These are phyloP conservation scores for Gortyna flavago DNA, from an alignment of 2,888 invertebrate species.

Conservation along the genomic window DNA sequence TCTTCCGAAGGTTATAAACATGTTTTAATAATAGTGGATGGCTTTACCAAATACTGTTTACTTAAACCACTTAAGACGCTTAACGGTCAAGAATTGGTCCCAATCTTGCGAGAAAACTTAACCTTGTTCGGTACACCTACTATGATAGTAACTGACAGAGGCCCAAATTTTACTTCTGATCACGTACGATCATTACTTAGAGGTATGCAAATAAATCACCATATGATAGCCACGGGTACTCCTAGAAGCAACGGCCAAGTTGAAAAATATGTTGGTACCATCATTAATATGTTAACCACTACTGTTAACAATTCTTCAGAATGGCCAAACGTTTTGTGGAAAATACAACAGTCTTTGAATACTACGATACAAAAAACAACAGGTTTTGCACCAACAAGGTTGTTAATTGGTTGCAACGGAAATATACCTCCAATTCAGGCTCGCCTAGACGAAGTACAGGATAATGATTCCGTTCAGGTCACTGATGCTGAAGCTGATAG, in stretches of 20 bases:
- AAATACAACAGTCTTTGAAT: conserved; percentile 14
- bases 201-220: conserved; percentile 31
- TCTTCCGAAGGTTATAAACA: conserved; percentile 20
- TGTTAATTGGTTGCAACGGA: conserved; percentile 12
- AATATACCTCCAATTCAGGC: conserved; percentile 11
- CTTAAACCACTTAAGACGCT: conserved; percentile 67
- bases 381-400: conserved; percentile 16
- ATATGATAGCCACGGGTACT: conserved; percentile 30
- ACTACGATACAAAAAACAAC: conserved; percentile 24
- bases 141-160: conserved; percentile 29
- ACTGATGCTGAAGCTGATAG: conserved; percentile 18
- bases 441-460: not conserved
- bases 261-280: conserved; percentile 16
- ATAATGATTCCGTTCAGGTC: not conserved
- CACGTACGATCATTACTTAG: conserved; percentile 9
- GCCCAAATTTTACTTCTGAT: conserved; percentile 22
- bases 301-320: conserved; percentile 7
- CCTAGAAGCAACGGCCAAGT: conserved; percentile 57
- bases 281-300: conserved; percentile 22
- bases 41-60: conserved; percentile 69
- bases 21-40: conserved; percentile 50
- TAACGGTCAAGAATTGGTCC: conserved; percentile 52
- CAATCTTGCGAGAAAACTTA: conserved; percentile 58
- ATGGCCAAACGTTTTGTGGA: conserved; percentile 30
- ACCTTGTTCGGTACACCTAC: conserved; percentile 60